Conservation (phyloP, 2,113 vertebrate genomes). For the Phoxinus phoxinus region DNA sequence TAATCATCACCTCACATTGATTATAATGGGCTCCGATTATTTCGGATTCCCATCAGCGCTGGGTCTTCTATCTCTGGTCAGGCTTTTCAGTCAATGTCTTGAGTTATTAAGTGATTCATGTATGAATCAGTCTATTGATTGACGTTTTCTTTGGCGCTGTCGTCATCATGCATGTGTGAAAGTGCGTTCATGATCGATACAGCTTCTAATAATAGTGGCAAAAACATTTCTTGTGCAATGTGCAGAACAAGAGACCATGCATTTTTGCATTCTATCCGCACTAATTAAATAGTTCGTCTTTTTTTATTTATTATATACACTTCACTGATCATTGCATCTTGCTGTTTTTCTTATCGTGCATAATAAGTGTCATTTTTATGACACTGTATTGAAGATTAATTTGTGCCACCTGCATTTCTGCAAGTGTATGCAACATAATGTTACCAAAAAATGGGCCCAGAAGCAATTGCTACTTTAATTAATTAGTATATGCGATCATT, state of each 20-base stretch:
- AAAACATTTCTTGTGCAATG: not conserved
- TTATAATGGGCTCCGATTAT: not conserved
- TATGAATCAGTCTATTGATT: conserved; percentile 32
- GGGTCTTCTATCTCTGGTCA: not conserved
- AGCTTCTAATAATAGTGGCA: conserved; percentile 1
- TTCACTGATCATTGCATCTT: not conserved
- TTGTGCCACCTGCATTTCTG: not conserved
- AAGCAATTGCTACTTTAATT: not conserved
- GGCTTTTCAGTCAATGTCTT: conserved; percentile 3
- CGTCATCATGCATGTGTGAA: conserved; percentile 9
- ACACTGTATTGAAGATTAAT: not conserved
- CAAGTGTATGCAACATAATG: not conserved
- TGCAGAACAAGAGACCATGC: not conserved
- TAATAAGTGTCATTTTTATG: not conserved
- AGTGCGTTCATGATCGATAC: not conserved
- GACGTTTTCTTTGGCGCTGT: not conserved
- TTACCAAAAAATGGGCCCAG: not conserved
- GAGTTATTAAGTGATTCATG: conserved; percentile 8
- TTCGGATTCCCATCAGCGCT: not conserved
- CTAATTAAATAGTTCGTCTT: not conserved
- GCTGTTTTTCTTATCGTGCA: not conserved
- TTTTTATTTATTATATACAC: not conserved
- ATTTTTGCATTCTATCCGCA: not conserved
- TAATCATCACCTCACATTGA: conserved; percentile 9
- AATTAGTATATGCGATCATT: not conserved